A percentile compares a stretch with the other conserved stretches of the same genome.
Evolutionary conservation across 2,113 vertebrate species (phyloP).

Genomic region (Chrysemys picta): DNA sequence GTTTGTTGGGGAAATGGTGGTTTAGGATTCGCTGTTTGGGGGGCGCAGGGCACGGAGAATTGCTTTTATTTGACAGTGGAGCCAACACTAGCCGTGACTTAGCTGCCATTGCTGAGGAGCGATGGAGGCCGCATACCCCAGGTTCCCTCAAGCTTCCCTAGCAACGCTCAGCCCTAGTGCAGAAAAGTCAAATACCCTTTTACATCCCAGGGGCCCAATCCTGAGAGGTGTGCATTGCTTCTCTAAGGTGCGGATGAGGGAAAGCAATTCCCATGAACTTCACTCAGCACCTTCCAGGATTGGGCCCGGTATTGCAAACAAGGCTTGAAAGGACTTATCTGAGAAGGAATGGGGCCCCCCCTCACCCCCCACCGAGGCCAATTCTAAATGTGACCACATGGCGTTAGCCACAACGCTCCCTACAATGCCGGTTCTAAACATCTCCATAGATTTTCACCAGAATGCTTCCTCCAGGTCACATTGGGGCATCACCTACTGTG

Average conservation of each 20-base stretch:
- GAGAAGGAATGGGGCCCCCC: not conserved
- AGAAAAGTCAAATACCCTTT: not conserved
- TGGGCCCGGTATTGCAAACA: not conserved
- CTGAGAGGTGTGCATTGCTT: not conserved
- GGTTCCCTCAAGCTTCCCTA: not conserved
- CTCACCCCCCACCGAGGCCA: not conserved
- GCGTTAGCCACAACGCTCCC: not conserved
- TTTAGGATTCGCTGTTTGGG: not conserved
- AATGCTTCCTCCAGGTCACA: not conserved
- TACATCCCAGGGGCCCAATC: not conserved
- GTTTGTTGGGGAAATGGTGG: not conserved
- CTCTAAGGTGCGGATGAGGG: not conserved
- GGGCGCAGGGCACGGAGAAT: no score
- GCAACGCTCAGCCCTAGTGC: not conserved
- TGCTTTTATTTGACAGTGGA: not conserved
- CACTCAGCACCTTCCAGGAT: not conserved
- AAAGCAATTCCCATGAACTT: not conserved
- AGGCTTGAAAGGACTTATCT: not conserved
- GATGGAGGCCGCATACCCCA: not conserved
- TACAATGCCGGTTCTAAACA: not conserved
- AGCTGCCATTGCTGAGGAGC: no score
- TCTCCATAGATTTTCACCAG: not conserved
- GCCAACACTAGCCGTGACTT: no score
- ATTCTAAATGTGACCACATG: not conserved
- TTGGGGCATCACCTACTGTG: not conserved